Evolutionary conservation across 2,888 invertebrate species (phyloP).

Genomic region (Lucinisca nassula): DNA sequence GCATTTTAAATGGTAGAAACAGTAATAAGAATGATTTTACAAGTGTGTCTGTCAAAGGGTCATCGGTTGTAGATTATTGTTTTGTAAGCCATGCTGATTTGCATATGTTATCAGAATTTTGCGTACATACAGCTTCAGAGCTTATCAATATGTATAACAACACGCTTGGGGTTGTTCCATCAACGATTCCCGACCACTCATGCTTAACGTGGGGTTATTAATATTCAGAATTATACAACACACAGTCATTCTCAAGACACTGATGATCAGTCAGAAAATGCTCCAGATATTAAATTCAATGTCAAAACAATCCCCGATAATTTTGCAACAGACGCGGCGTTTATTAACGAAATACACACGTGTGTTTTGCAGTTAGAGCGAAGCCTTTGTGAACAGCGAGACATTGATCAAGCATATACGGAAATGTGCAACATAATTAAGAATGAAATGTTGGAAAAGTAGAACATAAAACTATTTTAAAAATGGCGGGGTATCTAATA

Average conservation of each 20-base stretch:
- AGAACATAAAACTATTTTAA: not conserved
- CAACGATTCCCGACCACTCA: constrained; percentile 9
- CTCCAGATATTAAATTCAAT: not conserved
- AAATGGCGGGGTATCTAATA: not conserved
- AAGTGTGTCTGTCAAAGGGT: not conserved
- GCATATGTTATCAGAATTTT: not conserved
- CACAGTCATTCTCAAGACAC: no score
- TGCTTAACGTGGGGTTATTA: not conserved
- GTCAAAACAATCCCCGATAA: not conserved
- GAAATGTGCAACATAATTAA: not conserved
- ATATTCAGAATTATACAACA: not conserved
- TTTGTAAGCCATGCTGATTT: not conserved
- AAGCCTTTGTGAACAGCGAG: not conserved
- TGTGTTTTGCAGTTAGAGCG: not conserved
- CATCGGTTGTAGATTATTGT: not conserved
- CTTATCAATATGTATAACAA: not conserved
- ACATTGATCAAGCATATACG: not conserved
- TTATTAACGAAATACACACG: not conserved
- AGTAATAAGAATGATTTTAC: constrained; percentile 2
- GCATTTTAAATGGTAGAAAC: constrained; percentile 8
- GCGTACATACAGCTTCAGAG: not conserved
- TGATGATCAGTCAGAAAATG: no score
- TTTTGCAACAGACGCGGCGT: not conserved
- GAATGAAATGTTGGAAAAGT: not conserved
- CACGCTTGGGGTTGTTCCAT: not conserved